Evolutionary conservation across 2,888 invertebrate genomes (phyloP).

Genomic region (Esperia sulphurella): DNA sequence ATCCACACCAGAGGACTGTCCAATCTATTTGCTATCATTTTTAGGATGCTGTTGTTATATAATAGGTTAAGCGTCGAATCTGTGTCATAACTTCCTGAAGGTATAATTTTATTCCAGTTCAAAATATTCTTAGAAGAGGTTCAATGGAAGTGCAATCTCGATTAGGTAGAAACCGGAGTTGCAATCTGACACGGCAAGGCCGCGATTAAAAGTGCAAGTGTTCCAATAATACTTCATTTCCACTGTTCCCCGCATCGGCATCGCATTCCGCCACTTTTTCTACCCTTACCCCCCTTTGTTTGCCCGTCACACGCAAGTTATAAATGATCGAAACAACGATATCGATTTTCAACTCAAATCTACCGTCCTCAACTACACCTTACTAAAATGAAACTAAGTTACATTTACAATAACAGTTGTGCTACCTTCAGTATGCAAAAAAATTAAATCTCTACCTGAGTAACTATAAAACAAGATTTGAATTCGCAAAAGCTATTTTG

Average conservation of each 20-base stretch:
- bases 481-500: slow-evolving; percentile 38
- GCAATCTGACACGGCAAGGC: slow-evolving; percentile 48
- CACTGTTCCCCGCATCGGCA: slow-evolving; percentile 45
- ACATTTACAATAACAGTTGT: slow-evolving; percentile 4
- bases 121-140: not conserved
- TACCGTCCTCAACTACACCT: slow-evolving; percentile 18
- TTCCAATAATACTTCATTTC: slow-evolving; percentile 74
- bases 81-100: too few species aligned
- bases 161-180: slow-evolving; percentile 37
- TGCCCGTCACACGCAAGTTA: slow-evolving; percentile 69
- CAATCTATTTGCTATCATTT: too few species aligned
- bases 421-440: slow-evolving; percentile 15
- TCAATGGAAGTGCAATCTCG: slow-evolving; percentile 1
- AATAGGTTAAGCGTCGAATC: too few species aligned
- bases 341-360: slow-evolving; percentile 52
- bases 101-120: not conserved
- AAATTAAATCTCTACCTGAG: slow-evolving; percentile 56
- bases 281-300: slow-evolving; percentile 52
- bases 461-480: slow-evolving; percentile 39
- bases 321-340: slow-evolving; percentile 75
- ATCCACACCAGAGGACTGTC: too few species aligned
- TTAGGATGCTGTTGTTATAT: too few species aligned
- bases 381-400: slow-evolving; percentile 11
- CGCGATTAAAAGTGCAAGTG: slow-evolving; percentile 76
- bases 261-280: slow-evolving; percentile 64